Percentiles rank a stretch among this genome's conserved stretches.
Evolutionary conservation across 2,797 vertebrate species (phyloP).

Genomic region (Falco cherrug): DNA sequence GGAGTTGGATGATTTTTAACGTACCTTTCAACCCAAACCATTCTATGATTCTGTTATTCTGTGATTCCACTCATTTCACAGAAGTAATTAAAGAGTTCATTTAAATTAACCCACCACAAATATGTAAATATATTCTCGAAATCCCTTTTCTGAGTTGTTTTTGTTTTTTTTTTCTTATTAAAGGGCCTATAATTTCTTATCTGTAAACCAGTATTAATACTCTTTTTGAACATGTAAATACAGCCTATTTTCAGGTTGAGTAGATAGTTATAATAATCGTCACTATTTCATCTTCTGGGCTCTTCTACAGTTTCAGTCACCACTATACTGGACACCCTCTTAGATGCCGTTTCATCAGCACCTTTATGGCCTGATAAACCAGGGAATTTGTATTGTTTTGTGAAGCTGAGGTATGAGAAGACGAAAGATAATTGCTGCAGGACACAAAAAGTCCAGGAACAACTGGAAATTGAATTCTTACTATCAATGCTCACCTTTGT

Average conservation of each 20-base stretch:
- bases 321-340: accelerated
- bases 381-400: not conserved
- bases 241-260: not conserved
- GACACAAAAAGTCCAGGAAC: accelerated
- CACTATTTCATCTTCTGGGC: not conserved
- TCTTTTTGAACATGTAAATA: not conserved
- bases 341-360: not conserved
- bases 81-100: not conserved
- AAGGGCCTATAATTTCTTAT: not conserved
- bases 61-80: not conserved
- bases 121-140: not conserved
- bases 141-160: not conserved
- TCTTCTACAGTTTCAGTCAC: not conserved
- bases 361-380: not conserved
- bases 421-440: not conserved
- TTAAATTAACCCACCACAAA: not conserved
- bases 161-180: not conserved
- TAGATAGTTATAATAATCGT: not conserved
- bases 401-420: not conserved
- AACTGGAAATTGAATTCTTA: not conserved
- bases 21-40: not conserved
- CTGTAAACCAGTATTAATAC: not conserved
- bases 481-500: not conserved
- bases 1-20: not conserved
- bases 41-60: not conserved